phyloP scores from a whole-genome alignment of 2,888 invertebrate genomes.

The Sicus ferrugineus region DNA sequence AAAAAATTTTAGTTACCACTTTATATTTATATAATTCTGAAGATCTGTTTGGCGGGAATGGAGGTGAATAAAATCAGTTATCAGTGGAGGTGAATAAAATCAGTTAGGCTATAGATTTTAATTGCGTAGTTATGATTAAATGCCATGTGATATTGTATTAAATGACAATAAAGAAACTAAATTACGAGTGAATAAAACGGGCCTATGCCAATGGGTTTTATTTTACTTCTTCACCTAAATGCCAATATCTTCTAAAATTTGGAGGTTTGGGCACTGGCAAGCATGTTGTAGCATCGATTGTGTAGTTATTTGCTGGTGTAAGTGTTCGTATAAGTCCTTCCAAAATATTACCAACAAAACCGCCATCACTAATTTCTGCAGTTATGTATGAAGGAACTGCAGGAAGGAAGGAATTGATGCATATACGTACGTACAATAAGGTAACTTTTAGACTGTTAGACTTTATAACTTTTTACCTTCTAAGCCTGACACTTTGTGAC shows the following conservation, averaged over 20 bases:
- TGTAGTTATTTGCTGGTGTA: slow-evolving; percentile 66
- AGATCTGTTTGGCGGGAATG: too few relatives aligned
- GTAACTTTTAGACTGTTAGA: neutral
- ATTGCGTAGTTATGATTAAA: too few relatives aligned
- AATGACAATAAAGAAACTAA: too few relatives aligned
- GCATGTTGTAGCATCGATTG: slow-evolving; percentile 73
- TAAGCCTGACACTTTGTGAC: slow-evolving; percentile 65
- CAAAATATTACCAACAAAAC: slow-evolving; percentile 73
- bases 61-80: too few relatives aligned
- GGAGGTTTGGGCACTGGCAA: slow-evolving; percentile 79
- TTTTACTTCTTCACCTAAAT: slow-evolving; percentile 67
- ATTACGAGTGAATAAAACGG: too few relatives aligned
- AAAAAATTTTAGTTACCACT: too few relatives aligned
- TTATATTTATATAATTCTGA: too few relatives aligned
- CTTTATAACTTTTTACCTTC: slow-evolving; percentile 55
- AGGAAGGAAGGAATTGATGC: slow-evolving; percentile 15
- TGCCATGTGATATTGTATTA: too few relatives aligned
- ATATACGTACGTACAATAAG: too few relatives aligned
- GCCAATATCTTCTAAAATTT: slow-evolving; percentile 70
- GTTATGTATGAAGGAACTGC: slow-evolving; percentile 67
- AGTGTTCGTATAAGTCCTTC: slow-evolving; percentile 71
- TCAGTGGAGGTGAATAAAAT: too few relatives aligned
- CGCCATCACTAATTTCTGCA: slow-evolving; percentile 72
- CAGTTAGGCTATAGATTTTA: too few relatives aligned
- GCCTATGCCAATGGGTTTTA: too few relatives aligned